Evolutionary conservation across 2,888 invertebrate species (phyloP).

Genomic region (Megaustenia siamemsis): DNA sequence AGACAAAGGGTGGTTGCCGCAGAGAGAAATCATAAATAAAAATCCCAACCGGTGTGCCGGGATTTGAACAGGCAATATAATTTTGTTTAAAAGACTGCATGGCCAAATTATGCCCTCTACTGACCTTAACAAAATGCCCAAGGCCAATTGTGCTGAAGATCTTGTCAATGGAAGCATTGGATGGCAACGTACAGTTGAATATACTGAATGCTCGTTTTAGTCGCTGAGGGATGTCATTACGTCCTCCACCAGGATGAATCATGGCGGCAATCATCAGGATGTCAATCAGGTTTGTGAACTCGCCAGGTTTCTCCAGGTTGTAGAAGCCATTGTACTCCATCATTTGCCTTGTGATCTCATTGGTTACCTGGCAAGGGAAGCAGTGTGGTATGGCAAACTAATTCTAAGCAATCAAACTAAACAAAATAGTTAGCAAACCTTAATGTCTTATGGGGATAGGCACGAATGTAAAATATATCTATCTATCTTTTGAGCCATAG

Average conservation of each 20-base stretch:
- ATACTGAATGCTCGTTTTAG: constrained; percentile 95
- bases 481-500: no score
- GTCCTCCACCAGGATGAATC: constrained; percentile 91
- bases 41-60: no score
- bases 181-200: constrained; percentile 96
- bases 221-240: constrained; percentile 96
- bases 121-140: constrained; percentile 78
- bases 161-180: constrained; percentile 93
- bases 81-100: no score
- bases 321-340: constrained; percentile 99
- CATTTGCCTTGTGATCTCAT: constrained; percentile 95
- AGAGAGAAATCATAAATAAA: no score
- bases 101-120: no score
- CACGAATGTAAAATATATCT: no score
- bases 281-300: constrained; percentile 94
- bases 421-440: no score
- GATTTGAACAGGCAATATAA: no score
- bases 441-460: no score
- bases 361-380: constrained; percentile 76
- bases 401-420: no score
- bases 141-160: constrained; percentile 86
- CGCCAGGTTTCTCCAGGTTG: constrained; percentile 97
- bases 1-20: no score
- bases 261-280: constrained; percentile 96
- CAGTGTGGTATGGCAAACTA: no score